Evolutionary conservation across 2,797 vertebrate species (phyloP).

Genomic region (Bradypus variegatus): DNA sequence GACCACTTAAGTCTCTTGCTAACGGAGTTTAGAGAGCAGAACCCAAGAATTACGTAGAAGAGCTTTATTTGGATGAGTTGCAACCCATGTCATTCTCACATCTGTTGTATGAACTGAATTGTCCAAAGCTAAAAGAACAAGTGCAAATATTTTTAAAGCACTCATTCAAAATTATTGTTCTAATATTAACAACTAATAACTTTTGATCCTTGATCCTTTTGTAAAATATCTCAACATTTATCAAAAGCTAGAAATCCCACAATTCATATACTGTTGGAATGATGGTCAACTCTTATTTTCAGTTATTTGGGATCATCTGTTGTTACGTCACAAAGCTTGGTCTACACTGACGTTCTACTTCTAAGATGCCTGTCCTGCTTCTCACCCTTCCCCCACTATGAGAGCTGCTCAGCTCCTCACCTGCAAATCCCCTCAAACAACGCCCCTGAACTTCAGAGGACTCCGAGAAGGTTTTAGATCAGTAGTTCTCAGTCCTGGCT

Average conservation of each 20-base stretch:
- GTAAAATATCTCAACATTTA: not conserved
- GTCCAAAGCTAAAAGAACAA: not conserved
- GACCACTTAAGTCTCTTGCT: not conserved
- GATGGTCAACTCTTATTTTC: not conserved
- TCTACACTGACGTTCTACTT: not conserved
- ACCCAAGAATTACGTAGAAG: constrained; percentile 1
- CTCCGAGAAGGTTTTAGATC: not conserved
- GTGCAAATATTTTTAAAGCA: constrained; percentile 41
- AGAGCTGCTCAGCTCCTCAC: not conserved
- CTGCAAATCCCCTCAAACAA: not conserved
- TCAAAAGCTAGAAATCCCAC: not conserved
- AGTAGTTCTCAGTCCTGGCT: not conserved
- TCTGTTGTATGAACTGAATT: constrained; percentile 32
- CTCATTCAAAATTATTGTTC: not conserved
- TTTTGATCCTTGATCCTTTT: not conserved
- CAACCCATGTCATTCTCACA: constrained; percentile 35
- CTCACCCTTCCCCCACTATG: not conserved
- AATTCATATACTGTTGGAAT: not conserved
- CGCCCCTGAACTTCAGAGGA: not conserved
- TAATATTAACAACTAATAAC: not conserved
- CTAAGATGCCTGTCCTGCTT: too few species aligned
- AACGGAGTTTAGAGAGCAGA: not conserved
- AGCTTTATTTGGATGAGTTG: constrained; percentile 32
- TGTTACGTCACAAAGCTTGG: not conserved
- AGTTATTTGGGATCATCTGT: not conserved